These are phyloP conservation scores for Bergia puertoricense DNA, from an alignment of 92 coral and sea anemone species.

Conservation along the genomic window DNA sequence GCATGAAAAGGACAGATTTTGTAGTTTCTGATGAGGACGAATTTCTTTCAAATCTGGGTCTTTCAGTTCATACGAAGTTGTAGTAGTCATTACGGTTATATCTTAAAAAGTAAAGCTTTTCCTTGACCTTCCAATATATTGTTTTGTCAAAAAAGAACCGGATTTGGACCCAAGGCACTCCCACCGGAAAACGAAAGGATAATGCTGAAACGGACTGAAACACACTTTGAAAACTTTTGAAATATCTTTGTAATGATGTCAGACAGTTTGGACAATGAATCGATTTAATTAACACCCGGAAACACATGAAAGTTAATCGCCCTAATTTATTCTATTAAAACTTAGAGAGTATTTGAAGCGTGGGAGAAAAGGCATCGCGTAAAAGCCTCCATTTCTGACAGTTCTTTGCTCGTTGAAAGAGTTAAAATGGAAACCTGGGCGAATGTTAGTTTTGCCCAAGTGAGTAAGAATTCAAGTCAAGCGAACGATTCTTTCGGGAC, in stretches of 20 bases:
- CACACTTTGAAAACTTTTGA: background rate
- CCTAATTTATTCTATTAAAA: background rate
- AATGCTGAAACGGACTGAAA: background rate
- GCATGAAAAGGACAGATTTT: too few species aligned
- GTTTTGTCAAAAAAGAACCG: background rate
- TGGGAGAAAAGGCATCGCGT: background rate
- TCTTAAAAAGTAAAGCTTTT: too few species aligned
- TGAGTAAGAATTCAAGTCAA: background rate
- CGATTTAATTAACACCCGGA: too few species aligned
- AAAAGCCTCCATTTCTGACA: background rate
- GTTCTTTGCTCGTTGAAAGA: background rate
- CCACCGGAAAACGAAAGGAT: background rate
- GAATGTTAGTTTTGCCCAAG: background rate
- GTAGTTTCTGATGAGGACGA: too few species aligned
- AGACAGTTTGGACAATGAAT: background rate
- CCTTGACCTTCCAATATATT: too few species aligned
- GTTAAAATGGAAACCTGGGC: background rate
- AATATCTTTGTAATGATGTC: background rate
- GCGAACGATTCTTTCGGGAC: slow-evolving; percentile 2
- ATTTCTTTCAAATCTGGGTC: too few species aligned
- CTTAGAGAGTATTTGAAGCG: background rate
- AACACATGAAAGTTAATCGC: background rate
- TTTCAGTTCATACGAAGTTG: too few species aligned
- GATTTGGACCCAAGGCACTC: background rate
- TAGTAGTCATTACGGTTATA: too few species aligned